Evolutionary conservation across 2,113 vertebrate genomes (phyloP).

Genomic region (Microtus oregoni): DNA sequence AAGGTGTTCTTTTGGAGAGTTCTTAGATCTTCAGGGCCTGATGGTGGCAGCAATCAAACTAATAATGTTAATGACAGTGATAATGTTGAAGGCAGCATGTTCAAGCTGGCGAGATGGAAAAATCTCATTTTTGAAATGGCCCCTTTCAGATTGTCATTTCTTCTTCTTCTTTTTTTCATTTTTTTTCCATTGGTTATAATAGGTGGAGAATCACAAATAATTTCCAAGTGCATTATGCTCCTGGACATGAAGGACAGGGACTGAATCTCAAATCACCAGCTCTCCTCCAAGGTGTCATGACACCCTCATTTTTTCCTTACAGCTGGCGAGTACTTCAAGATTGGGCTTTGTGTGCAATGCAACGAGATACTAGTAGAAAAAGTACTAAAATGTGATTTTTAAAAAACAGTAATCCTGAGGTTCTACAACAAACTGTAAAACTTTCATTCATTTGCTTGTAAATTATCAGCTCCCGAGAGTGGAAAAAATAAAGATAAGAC

Average conservation of each 20-base stretch:
- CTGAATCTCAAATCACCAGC: slow-evolving; percentile 12
- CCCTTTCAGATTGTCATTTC: slow-evolving; percentile 51
- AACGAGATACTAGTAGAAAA: slow-evolving; percentile 40
- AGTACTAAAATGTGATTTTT: slow-evolving; percentile 42
- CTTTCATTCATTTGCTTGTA: slow-evolving; percentile 56
- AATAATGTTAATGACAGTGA: slow-evolving; percentile 22
- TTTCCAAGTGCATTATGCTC: slow-evolving; percentile 67
- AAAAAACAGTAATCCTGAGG: slow-evolving; percentile 43
- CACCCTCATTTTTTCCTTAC: slow-evolving; percentile 23
- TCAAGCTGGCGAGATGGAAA: slow-evolving; percentile 55
- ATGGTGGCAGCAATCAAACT: neutral
- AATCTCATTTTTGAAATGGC: slow-evolving; percentile 58
- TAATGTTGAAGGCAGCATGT: neutral
- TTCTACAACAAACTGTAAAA: slow-evolving; percentile 14
- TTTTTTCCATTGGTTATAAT: slow-evolving; percentile 32
- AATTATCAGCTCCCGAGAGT: neutral
- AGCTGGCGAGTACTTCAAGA: slow-evolving; percentile 3
- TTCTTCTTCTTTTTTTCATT: neutral
- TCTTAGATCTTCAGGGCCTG: neutral
- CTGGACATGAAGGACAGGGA: slow-evolving; percentile 41
- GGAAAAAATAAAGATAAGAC: neutral
- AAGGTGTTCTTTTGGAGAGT: neutral
- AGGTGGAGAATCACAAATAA: slow-evolving; percentile 64
- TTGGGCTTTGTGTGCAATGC: neutral
- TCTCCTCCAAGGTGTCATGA: slow-evolving; percentile 48